A percentile compares a stretch with the other conserved stretches of the same genome.
Conservation (phyloP, 2,888 invertebrate genomes). For the Ophioninae sp. region DNA sequence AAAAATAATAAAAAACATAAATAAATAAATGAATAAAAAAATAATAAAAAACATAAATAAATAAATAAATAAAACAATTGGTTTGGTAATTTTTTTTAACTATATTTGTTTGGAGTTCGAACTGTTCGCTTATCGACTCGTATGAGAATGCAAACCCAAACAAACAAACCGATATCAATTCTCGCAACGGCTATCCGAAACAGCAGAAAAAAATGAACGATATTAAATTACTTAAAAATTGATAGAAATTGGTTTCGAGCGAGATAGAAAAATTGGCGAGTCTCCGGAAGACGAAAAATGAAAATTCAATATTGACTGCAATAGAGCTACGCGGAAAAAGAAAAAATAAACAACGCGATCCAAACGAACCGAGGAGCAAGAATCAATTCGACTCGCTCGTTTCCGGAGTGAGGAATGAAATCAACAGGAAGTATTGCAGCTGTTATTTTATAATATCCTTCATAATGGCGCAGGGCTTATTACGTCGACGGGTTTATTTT, state of each 20-base stretch:
- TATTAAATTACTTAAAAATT: too few relatives aligned
- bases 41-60: background rate
- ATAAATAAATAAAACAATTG: too few relatives aligned
- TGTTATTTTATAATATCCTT: slow-evolving; percentile 5
- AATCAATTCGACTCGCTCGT: background rate
- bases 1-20: background rate
- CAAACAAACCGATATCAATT: too few relatives aligned
- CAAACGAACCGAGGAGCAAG: background rate
- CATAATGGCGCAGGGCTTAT: background rate
- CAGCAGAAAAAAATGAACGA: too few relatives aligned
- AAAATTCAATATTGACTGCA: background rate
- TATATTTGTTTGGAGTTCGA: too few relatives aligned
- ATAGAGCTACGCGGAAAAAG: background rate
- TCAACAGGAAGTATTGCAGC: background rate
- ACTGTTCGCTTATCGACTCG: too few relatives aligned
- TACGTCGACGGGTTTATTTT: background rate
- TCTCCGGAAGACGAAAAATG: background rate
- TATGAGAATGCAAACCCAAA: too few relatives aligned
- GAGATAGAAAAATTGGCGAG: background rate
- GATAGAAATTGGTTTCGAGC: background rate
- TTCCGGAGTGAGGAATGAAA: background rate
- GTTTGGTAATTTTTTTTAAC: too few relatives aligned
- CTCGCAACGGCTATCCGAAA: too few relatives aligned
- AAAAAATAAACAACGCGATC: background rate
- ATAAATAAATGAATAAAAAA: background rate